Percentiles rank a stretch among this genome's conserved stretches.
Evolutionary conservation across 2,888 invertebrate genomes (phyloP).

Genomic region (Apamea sordens): DNA sequence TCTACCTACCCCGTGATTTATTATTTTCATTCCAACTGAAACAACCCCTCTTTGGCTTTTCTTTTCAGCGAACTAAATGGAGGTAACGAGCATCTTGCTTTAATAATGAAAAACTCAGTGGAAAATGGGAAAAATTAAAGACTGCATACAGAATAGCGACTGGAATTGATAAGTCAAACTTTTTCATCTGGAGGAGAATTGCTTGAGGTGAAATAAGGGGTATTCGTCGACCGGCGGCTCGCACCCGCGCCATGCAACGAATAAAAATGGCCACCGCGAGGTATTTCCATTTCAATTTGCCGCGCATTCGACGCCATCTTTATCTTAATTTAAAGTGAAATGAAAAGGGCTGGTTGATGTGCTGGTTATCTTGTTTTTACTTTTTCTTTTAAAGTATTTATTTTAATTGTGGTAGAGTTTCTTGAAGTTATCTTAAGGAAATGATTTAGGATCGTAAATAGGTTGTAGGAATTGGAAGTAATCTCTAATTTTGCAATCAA

Average conservation of each 20-base stretch:
- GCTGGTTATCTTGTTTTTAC: slow-evolving; percentile 39
- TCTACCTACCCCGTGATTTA: slow-evolving; percentile 83
- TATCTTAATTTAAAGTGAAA: slow-evolving; percentile 73
- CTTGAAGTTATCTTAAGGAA: slow-evolving; percentile 13
- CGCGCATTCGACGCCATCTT: slow-evolving; percentile 70
- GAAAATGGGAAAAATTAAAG: slow-evolving; percentile 69
- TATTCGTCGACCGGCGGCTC: slow-evolving; percentile 66
- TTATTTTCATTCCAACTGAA: slow-evolving; percentile 84
- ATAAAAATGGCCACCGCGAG: slow-evolving; percentile 71
- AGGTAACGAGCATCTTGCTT: slow-evolving; percentile 84
- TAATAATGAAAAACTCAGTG: slow-evolving; percentile 78
- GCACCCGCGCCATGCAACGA: slow-evolving; percentile 64
- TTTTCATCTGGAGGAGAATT: slow-evolving; percentile 78
- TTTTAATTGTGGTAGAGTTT: slow-evolving; percentile 27
- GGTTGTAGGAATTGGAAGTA: too few species aligned
- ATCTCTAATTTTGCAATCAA: too few species aligned
- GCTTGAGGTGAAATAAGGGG: slow-evolving; percentile 70
- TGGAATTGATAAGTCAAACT: slow-evolving; percentile 84
- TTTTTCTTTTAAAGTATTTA: slow-evolving; percentile 15
- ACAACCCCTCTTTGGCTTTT: slow-evolving; percentile 77
- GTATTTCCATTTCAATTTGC: slow-evolving; percentile 77
- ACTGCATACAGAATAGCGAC: slow-evolving; percentile 77
- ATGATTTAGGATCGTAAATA: not conserved
- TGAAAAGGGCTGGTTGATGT: slow-evolving; percentile 62
- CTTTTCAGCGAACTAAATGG: slow-evolving; percentile 79